These are phyloP conservation scores for Belgica antarctica DNA, from an alignment of 2,888 invertebrate species.

Conservation along the genomic window DNA sequence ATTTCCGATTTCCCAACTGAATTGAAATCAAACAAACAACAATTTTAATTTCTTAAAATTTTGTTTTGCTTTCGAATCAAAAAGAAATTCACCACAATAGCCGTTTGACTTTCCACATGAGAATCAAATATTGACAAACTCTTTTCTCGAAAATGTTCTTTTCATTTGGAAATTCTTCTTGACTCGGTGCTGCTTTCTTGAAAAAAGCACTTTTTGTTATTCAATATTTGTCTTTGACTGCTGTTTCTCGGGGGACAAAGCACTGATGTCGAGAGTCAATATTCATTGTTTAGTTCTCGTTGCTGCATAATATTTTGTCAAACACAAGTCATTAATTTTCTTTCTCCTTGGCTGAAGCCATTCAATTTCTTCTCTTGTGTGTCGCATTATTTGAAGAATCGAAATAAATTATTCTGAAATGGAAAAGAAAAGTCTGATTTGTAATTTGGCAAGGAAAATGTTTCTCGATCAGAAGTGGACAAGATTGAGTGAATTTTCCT, in stretches of 20 bases:
- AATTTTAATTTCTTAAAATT: no score
- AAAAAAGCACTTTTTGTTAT: background rate
- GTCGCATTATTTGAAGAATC: constrained; percentile 34
- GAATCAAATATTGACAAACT: constrained; percentile 20
- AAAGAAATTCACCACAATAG: no score
- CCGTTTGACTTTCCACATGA: no score
- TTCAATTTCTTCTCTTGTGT: constrained; percentile 30
- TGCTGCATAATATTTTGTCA: constrained; percentile 26
- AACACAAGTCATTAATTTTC: constrained; percentile 43
- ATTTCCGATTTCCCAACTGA: no score
- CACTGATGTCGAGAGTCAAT: constrained; percentile 32
- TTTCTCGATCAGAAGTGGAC: no score
- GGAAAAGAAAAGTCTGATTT: no score
- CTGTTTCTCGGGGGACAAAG: background rate
- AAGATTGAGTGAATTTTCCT: background rate
- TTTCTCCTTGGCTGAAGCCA: constrained; percentile 33
- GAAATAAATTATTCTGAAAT: constrained; percentile 24
- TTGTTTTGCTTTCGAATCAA: no score
- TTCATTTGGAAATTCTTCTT: no score
- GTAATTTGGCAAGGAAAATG: no score
- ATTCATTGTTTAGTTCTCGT: constrained; percentile 38
- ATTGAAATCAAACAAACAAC: no score
- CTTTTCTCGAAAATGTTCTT: constrained; percentile 23
- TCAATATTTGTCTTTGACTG: constrained; percentile 31
- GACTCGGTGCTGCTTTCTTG: no score